Evolutionary conservation across 1,140 invertebrate species (phyloP).

Genomic region (Musca domestica): DNA sequence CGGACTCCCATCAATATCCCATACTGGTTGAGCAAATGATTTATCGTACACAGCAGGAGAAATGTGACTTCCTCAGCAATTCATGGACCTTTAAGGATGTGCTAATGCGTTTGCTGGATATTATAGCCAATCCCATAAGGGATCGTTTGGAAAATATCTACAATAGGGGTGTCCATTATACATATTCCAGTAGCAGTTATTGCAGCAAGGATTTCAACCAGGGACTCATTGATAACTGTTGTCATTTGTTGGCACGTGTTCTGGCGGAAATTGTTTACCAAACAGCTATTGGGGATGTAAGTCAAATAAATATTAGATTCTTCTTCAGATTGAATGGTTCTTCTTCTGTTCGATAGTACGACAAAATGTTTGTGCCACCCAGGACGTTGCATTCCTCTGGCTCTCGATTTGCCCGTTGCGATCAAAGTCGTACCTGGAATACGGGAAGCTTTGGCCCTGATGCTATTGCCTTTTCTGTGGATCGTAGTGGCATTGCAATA

Average conservation of each 20-base stretch:
- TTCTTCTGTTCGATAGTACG: constrained; percentile 57
- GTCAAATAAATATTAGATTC: too few species aligned
- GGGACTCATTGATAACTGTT: constrained; percentile 75
- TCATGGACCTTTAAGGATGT: constrained; percentile 82
- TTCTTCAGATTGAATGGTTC: too few species aligned
- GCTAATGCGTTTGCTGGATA: constrained; percentile 75
- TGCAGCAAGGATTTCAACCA: constrained; percentile 45
- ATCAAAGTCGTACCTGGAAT: constrained; percentile 90
- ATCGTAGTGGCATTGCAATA: constrained; percentile 83
- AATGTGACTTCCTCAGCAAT: constrained; percentile 55
- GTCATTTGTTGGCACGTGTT: constrained; percentile 79
- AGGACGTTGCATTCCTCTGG: constrained; percentile 80
- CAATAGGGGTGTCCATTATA: constrained; percentile 38
- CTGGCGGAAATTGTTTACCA: constrained; percentile 86
- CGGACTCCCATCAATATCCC: constrained; percentile 73
- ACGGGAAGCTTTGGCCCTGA: constrained; percentile 95
- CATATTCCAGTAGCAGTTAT: constrained; percentile 24
- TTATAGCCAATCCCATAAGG: constrained; percentile 77
- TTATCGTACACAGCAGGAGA: constrained; percentile 67
- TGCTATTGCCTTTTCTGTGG: constrained; percentile 93
- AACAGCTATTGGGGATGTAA: constrained; percentile 49
- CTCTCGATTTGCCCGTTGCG: constrained; percentile 85
- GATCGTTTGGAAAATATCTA: constrained; percentile 56
- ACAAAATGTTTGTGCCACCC: constrained; percentile 55
- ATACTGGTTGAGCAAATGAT: constrained; percentile 80